Percentiles rank a stretch among this genome's conserved stretches.
These are phyloP conservation scores for Lineus longissimus DNA, from an alignment of 1,140 invertebrate genomes.

Conservation along the genomic window DNA sequence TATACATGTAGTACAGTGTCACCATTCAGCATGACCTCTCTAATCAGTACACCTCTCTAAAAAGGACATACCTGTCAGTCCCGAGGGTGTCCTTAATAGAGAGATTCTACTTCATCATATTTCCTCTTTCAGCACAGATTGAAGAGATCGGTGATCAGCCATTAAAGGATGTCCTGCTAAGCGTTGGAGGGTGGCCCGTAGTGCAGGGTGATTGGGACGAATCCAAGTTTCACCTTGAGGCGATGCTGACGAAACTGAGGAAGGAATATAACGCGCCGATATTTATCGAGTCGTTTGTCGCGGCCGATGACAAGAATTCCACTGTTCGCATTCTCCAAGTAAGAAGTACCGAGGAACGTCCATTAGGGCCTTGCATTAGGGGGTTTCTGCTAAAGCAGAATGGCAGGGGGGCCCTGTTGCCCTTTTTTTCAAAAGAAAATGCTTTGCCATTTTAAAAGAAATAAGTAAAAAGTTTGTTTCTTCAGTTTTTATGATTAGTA, in stretches of 20 bases:
- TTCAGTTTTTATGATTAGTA: too few species aligned
- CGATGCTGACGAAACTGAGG: constrained; percentile 68
- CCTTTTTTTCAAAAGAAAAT: too few species aligned
- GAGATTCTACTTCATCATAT: too few species aligned
- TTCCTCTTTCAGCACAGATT: constrained; percentile 49
- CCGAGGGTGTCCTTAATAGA: too few species aligned
- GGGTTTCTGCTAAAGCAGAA: too few species aligned
- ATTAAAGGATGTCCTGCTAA: constrained; percentile 66
- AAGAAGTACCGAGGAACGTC: too few species aligned
- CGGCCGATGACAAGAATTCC: constrained; percentile 81
- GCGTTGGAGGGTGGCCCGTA: constrained; percentile 84
- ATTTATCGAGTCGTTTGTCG: constrained; percentile 70
- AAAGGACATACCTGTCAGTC: too few species aligned
- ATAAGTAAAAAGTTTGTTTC: not conserved
- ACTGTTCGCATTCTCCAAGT: constrained; percentile 78
- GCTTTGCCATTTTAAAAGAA: not conserved
- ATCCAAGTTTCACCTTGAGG: constrained; percentile 63
- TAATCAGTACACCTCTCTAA: too few species aligned
- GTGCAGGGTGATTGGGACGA: constrained; percentile 62
- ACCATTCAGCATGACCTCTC: too few species aligned
- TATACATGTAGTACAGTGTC: too few species aligned
- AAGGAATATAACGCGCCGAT: constrained; percentile 71
- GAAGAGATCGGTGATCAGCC: constrained; percentile 68
- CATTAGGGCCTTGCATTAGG: too few species aligned
- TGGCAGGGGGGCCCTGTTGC: too few species aligned